Evolutionary conservation across 64 coral and sea anemone genomes (phyloP), one percentile per base, ranked within the genome.

Genomic region (Acropora yongei): DNA sequence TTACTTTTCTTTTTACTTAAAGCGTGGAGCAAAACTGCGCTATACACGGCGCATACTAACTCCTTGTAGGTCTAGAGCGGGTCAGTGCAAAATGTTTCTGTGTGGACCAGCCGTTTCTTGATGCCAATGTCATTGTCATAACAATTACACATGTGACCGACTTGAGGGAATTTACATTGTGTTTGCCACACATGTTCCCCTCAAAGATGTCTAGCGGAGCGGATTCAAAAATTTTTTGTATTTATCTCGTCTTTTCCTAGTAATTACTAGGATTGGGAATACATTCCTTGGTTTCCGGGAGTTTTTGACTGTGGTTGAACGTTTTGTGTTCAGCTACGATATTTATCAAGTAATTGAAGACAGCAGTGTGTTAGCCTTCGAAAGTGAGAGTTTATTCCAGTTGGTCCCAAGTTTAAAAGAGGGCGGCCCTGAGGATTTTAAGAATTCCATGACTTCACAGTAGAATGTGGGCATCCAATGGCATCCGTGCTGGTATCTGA

Each of bases 381-480:
- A 75, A 41, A 7, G 19, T 9, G 1, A 41, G 43, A 75, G 2
- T 16, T 4, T 87, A 3, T 45, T 45, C n/a, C 60, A 71, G 39
- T 61, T 68, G 68, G 14, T n/a, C 49, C 60, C 84, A 49, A 40
- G 3, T 18, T 16, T 87, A 12, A 20, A 72, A 13, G 6, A 42
- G 14, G 12, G 2, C 17, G 84, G 74, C 44, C 71, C 20, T 10
- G 44, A 87, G n/a, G 44, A 47, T 44, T 87, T 87, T 87, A 30
- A 3, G 66, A 87, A 72, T 87, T 87, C 20, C 2, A 87, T 72
- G 66, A 87, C 47, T 87, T 73, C 51, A 72, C 84, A 16, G 44
- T 87, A 68, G 74, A 68, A 67, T 73, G 84, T 39, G 39, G 84
- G n/a, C 40, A 87, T 20, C 84, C 84, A 60, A 87, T 87, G 63